These are phyloP conservation scores for Uromys caudimaculatus DNA, from an alignment of 2,797 vertebrate genomes.

Conservation along the genomic window DNA sequence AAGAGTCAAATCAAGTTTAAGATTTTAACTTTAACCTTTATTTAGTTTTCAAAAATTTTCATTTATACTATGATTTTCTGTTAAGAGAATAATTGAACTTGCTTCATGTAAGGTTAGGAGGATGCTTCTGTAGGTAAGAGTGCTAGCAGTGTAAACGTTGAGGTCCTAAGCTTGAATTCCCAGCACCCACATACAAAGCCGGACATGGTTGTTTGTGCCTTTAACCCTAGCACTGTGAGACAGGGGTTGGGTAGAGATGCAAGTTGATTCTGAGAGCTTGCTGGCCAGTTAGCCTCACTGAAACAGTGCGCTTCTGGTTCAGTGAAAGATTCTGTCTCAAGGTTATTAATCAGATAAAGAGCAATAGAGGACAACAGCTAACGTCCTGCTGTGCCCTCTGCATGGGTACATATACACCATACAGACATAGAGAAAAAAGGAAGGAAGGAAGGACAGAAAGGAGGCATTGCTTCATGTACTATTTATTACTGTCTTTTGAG, in stretches of 20 bases:
- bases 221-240: not conserved
- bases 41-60: not conserved
- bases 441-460: not conserved
- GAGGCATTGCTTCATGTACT: not conserved
- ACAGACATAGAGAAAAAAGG: not conserved
- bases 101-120: not conserved
- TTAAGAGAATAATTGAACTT: slow-evolving; percentile 42
- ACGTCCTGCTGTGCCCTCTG: not conserved
- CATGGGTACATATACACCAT: not conserved
- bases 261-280: not conserved
- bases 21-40: slow-evolving; percentile 51
- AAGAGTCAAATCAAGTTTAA: slow-evolving; percentile 79
- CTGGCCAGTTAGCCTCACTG: not conserved
- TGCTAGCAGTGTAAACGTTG: not conserved
- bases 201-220: not conserved
- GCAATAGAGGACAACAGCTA: not conserved
- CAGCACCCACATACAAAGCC: not conserved
- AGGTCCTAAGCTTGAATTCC: not conserved
- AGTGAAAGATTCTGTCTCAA: not conserved
- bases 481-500: slow-evolving; percentile 34
- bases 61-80: slow-evolving; percentile 50
- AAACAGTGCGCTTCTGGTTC: not conserved
- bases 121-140: not conserved
- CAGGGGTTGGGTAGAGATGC: not conserved
- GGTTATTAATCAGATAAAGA: not conserved